Base-by-base conservation (phyloP, 2,888 invertebrate species). In the Hirtodrosophila trivittata region DNA sequence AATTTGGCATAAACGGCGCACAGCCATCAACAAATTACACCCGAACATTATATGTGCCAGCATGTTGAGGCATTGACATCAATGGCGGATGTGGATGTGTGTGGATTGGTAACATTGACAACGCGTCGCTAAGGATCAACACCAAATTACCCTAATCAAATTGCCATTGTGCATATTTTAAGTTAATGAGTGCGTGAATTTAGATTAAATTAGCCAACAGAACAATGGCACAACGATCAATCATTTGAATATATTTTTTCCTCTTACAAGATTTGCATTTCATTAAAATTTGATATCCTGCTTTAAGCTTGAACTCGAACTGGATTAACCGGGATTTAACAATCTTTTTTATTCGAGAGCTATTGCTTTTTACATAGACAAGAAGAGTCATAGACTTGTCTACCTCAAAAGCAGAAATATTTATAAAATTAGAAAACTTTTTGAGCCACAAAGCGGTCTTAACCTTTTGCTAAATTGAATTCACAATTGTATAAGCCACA, bases 131-230 rank as follows among this genome's bases (percentile, higher is more conserved):
- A 55, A 71, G 75, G 77, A 87, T 86, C 80, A 85, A 67, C 77
- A 64, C 54, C 62, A 86, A 86, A 86, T 86, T 86, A 87, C 80
- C 72, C 69, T 85, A 85, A 87, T 87, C 84, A 87, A 86, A 86
- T 86, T 80, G 57, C 75, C 71, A 84, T 85, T 77, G 83, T 62
- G 80, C 77, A 87, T 86, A 87, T 87, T 87, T 83, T 77, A 78
- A 65, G 69, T 75, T 75, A 83, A 83, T 87, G 83, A 72, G 81
- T 78, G 73, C 81, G 81, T 67, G 84, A 73, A 83, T 83, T 80
- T 76, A 50, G 66, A 75, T 69, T 72, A 72, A 82, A 85, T 77
- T 68, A 71, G 71, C 64, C 21, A 37, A 30, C 30, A 28, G 12
- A 33, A 47, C 62, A 47, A 38, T 21, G n/a, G n/a, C n/a, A n/a